Base-by-base conservation (phyloP, 2,888 invertebrate genomes). In the Conus canariensis region DNA sequence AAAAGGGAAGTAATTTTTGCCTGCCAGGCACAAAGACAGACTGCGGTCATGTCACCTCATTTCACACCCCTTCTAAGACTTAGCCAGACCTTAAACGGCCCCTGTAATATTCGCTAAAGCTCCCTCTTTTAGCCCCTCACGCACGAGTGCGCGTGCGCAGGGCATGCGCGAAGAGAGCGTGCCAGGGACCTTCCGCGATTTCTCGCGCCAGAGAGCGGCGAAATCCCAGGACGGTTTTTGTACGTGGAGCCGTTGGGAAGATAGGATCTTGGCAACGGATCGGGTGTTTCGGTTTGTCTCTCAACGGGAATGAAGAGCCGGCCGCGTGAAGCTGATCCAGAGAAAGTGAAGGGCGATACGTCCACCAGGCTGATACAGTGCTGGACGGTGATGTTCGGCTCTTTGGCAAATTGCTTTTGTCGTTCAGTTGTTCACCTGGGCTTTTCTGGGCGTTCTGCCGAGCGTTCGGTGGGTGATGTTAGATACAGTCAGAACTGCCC, bases 141-240 rank as follows among this genome's bases (percentile, higher is more conserved):
- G 82, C 82, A 83, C 82, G 22, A 83, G 25, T 58, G 82, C 82
- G 82, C 82, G 22, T 83, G 82, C 82, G 82, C 82, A 83, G 82
- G 82, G 82, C 82, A 83, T 83, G 82, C 82, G 82, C 58, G 56
- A 83, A 9, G 82, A 58, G 22, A 56, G 82, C 25, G 82, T 25
- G 82, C 56, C 82, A 83, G 56, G 82, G 12, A 80, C 77, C 77
- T 80, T 56, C 58, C 22, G 82, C 58, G 56, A 83, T 83, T 83
- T 83, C 56, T 56, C 82, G 58, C 56, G 82, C 22, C 82, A 58
- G 19, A 83, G 82, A 83, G 16, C 19, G 82, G 30, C 16, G 10
- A 83, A 83, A 58, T 83, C 82, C 82, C 82, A 83, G 22, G 82
- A 58, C 82, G 56, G 58, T 22, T 7, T 19, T 6, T 83, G 56